Conservation (phyloP, 53 echinoderm and acorn worm species). For the Echinometra lucunter region DNA sequence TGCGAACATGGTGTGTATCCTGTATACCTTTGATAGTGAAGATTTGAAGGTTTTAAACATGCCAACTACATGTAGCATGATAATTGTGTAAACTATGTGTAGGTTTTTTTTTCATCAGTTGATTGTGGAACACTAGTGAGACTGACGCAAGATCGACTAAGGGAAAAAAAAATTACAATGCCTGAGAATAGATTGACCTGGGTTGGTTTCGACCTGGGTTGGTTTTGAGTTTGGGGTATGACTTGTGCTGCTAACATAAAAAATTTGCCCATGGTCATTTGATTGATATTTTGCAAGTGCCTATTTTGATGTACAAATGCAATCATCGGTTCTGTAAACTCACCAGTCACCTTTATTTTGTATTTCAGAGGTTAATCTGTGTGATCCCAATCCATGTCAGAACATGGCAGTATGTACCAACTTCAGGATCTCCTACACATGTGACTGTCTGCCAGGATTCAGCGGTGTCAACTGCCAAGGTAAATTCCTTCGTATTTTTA, state of each 20-base stretch:
- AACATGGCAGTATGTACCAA: slow-evolving; percentile 77
- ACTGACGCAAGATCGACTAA: too few species aligned
- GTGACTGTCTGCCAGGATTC: slow-evolving; percentile 76
- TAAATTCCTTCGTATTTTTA: background rate
- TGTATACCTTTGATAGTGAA: too few species aligned
- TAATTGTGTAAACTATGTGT: background rate
- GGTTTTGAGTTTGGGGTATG: too few species aligned
- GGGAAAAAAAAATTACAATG: too few species aligned
- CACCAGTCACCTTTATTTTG: background rate
- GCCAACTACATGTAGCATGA: background rate
- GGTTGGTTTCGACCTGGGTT: too few species aligned
- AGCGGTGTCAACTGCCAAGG: slow-evolving; percentile 72
- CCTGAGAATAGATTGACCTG: too few species aligned
- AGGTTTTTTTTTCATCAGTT: background rate
- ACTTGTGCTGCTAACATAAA: too few species aligned
- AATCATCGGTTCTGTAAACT: background rate
- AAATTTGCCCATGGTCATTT: too few species aligned
- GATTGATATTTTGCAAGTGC: background rate
- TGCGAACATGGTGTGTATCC: slow-evolving; percentile 57
- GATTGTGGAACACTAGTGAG: too few species aligned
- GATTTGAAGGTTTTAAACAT: too few species aligned
- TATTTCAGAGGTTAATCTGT: slow-evolving; percentile 59
- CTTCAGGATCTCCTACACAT: slow-evolving; percentile 73
- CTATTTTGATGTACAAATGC: background rate
- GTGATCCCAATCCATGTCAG: slow-evolving; percentile 77